Percentiles rank a stretch among this genome's conserved stretches.
phyloP scores from a whole-genome alignment of 1,140 invertebrate species.

The Holcopasites calliopsidis region DNA sequence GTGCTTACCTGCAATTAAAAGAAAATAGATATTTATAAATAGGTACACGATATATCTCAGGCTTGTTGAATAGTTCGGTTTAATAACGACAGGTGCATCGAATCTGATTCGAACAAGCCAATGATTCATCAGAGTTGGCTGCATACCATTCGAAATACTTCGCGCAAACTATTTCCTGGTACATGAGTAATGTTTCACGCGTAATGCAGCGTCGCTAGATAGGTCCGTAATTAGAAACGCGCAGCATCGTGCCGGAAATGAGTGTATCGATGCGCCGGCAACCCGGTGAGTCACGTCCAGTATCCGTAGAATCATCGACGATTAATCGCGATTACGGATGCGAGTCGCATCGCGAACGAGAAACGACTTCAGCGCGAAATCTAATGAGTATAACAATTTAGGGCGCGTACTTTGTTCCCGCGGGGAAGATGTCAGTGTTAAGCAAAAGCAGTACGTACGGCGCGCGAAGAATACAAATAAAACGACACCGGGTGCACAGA shows the following conservation, averaged over 20 bases:
- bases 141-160: not conserved
- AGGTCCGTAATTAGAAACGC: not conserved
- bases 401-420: not conserved
- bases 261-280: not conserved
- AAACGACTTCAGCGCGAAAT: conserved; percentile 5
- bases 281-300: conserved; percentile 38
- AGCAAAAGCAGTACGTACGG: conserved; percentile 21
- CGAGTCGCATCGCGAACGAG: not conserved
- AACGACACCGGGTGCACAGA: conserved; percentile 24
- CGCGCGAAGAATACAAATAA: conserved; percentile 9
- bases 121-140: not conserved
- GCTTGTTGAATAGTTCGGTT: too few relatives aligned
- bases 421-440: not conserved
- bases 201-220: not conserved
- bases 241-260: not conserved
- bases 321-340: conserved; percentile 23
- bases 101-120: too few relatives aligned
- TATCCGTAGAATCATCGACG: conserved; percentile 34
- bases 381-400: conserved; percentile 32
- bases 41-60: too few relatives aligned
- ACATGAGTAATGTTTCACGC: not conserved
- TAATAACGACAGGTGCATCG: too few relatives aligned
- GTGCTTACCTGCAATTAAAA: not conserved
- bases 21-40: not conserved
- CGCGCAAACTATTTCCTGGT: not conserved